Percentiles rank a stretch among this genome's conserved stretches.
Conservation (phyloP, 2,113 vertebrate genomes). For the Bostrychus sinensis region DNA sequence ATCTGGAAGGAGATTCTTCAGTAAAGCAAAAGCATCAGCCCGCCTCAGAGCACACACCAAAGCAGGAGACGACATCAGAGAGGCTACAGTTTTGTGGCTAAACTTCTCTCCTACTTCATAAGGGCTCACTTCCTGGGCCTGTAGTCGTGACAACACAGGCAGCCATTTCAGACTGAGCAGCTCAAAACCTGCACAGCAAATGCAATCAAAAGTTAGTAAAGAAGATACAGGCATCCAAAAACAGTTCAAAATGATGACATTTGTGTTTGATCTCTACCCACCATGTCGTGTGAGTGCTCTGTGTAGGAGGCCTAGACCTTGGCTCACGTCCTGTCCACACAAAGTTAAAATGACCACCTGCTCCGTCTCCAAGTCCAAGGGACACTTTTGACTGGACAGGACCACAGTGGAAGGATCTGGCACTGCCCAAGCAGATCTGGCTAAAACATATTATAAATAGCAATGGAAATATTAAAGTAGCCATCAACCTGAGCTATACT, state of each 20-base stretch:
- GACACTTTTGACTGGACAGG: slow-evolving; percentile 43
- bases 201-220: slow-evolving; percentile 17
- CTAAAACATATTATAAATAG: slow-evolving; percentile 44
- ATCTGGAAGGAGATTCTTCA: slow-evolving; percentile 44
- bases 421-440: slow-evolving; percentile 63
- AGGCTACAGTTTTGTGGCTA: slow-evolving; percentile 61
- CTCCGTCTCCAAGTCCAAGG: slow-evolving; percentile 65
- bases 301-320: slow-evolving; percentile 61
- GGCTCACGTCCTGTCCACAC: slow-evolving; percentile 65
- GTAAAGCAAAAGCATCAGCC: slow-evolving; percentile 50
- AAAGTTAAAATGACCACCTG: slow-evolving; percentile 75
- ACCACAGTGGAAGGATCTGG: slow-evolving; percentile 64
- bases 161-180: slow-evolving; percentile 79
- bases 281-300: slow-evolving; percentile 49
- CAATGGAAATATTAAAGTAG: neutral
- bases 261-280: slow-evolving; percentile 29
- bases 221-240: neutral
- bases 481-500: neutral
- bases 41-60: slow-evolving; percentile 65
- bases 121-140: slow-evolving; percentile 78
- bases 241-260: no score
- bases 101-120: slow-evolving; percentile 74
- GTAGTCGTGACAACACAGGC: slow-evolving; percentile 63
- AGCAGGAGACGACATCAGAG: slow-evolving; percentile 62
- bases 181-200: slow-evolving; percentile 49